phyloP scores from a whole-genome alignment of 2,888 invertebrate genomes.

The Rhimphoctona megacephalus region DNA sequence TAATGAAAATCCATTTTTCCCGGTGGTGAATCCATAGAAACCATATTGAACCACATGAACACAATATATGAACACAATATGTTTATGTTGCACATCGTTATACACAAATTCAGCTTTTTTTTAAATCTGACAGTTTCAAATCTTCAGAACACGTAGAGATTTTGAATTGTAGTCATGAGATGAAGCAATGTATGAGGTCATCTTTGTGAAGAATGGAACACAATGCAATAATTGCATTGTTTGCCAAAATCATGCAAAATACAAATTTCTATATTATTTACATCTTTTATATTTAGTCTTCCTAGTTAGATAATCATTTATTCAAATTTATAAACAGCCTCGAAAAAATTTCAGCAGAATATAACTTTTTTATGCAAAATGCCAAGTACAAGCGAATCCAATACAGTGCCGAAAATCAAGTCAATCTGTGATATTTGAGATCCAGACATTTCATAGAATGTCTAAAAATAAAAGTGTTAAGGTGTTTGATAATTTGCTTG shows the following conservation, averaged over 20 bases:
- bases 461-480: background rate
- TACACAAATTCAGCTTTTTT: background rate
- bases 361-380: background rate
- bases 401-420: background rate
- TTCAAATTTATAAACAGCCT: too few species aligned
- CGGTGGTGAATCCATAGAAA: background rate
- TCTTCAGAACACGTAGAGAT: background rate
- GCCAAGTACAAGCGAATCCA: too few species aligned
- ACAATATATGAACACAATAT: too few species aligned
- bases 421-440: background rate
- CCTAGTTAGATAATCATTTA: too few species aligned
- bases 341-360: too few species aligned
- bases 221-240: too few species aligned
- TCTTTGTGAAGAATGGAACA: background rate
- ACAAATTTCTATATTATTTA: background rate
- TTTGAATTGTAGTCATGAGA: background rate
- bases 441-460: background rate
- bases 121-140: background rate
- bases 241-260: background rate
- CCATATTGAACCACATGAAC: background rate
- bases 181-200: background rate
- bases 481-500: constrained; percentile 49
- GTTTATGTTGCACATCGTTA: too few species aligned
- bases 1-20: background rate
- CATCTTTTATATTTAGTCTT: background rate